Base-by-base conservation (phyloP, 2,113 vertebrate species). In the Cygnus buccinator region DNA sequence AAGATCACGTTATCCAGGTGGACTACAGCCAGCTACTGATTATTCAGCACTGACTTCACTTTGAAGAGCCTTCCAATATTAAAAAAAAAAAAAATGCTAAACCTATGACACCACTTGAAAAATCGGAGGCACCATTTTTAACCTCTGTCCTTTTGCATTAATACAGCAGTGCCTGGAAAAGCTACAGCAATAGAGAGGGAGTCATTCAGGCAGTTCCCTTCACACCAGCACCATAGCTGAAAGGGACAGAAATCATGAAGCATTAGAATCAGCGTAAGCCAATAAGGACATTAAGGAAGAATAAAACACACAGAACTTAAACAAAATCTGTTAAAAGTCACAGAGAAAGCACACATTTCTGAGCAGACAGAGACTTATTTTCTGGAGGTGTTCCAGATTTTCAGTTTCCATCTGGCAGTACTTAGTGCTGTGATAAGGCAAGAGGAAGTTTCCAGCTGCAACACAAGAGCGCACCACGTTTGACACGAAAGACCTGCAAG, bases 111-210 rank as follows among this genome's bases (percentile, higher is more conserved):
- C n/a, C 37, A 68, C 76, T 94, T 89, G 54, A 90, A 77, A 94
- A 90, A 68, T 43, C 8, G 0, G 82, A 94, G 84, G 79, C 70
- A 80, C 66, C 17, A 48, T 80, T 92, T 96, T 92, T 97, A 96
- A 96, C 91, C 95, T 96, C 87, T 96, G 87, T 93, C 91, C 33
- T 84, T 96, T 79, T 92, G 33, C 23, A 90, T 97, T 96, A 95
- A n/a, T 72, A 80, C 68, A 95, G 71, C 61, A 88, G 46, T 26
- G 58, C 67, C 54, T 66, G 72, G n/a, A 84, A 96, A 95, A 85
- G 44, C 80, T 89, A 67, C 26, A 87, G 57, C 26, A 75, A 23
- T 35, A 67, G 43, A 81, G 37, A 66, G n/a, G 37, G 25, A 75
- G 57, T 48, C 33, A 57, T 41, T 82, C 59, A 94, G 39, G 63